Conservation (phyloP, 2,797 vertebrate genomes). For the Hypotaenidia okinawae region DNA sequence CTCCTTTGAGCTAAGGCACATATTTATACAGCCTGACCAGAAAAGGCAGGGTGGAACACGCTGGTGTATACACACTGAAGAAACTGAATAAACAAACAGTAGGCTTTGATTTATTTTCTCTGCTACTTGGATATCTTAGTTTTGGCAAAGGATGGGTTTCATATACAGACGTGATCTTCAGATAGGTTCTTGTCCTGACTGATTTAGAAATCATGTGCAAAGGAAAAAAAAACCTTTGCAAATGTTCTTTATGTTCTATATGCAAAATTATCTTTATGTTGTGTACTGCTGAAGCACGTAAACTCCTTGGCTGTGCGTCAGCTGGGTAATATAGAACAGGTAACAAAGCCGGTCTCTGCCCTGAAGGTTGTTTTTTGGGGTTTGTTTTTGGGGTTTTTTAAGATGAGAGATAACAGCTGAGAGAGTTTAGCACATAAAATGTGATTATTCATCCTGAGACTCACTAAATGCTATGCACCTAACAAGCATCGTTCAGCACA, state of each 20-base stretch:
- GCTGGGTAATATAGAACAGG: neutral
- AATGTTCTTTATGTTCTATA: neutral
- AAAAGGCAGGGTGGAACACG: constrained; percentile 16
- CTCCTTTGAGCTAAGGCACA: neutral
- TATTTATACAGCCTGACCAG: constrained; percentile 33
- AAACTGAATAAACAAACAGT: constrained; percentile 47
- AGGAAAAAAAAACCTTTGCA: neutral
- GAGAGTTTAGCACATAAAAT: constrained; percentile 2
- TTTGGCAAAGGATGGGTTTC: constrained; percentile 27
- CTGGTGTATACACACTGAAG: constrained; percentile 39
- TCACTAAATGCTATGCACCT: neutral
- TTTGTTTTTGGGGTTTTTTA: neutral
- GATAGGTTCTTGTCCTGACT: neutral
- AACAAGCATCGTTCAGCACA: neutral
- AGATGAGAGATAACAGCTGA: constrained; percentile 9
- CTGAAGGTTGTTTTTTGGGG: neutral
- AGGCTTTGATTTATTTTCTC: constrained; percentile 56
- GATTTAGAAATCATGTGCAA: neutral
- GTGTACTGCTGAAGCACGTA: neutral
- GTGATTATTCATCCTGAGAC: neutral
- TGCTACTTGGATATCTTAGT: constrained; percentile 55
- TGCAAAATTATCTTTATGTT: neutral
- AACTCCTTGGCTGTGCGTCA: neutral
- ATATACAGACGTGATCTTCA: neutral
- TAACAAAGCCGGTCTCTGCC: neutral